Evolutionary conservation across 2,888 invertebrate genomes (phyloP), one percentile per base, ranked within the genome.

Genomic region (Teleiodes luculella): DNA sequence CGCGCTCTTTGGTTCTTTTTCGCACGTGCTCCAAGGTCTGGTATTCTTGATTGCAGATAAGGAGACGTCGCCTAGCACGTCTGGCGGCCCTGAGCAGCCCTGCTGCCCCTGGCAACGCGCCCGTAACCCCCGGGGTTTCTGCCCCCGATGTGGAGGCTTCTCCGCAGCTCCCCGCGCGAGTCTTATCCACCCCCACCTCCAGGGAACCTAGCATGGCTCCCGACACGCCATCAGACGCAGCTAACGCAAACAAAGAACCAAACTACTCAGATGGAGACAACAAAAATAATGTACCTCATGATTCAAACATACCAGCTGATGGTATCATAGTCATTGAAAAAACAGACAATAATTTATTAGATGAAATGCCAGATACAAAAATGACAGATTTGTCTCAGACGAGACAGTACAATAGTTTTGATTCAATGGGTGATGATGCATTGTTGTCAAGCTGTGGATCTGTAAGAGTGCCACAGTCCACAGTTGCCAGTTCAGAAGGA

Each of bases 1-100:
- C 67, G 74, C 72, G 73, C 41, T 50, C 64, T 68, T 74, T 69
- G 71, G 58, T 63, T 31, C 65, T 63, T 67, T 61, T 59, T 65
- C 57, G 67, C 82, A 84, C 76, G 80, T 82, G 82, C 70, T 72
- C 65, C 58, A 71, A 62, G 60, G 68, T 61, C 63, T 77, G 65
- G 63, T 70, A 65, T 65, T 52, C 50, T 76, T 69, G 60, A 63
- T 90, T 89, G 57, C 80, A 95, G 95, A 95, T 95, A 80, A 91
- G 95, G 66, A 91, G 93, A 78, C 91, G 95, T 69, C 92, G 95
- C 60, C 85, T 96, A 72, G 95, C 94, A 54, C 92, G 95, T 57
- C 86, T 95, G 61, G 93, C 92, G 48, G 93, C 92, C 47, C 80
- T 92, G 55, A 91, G 92, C 61, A 91, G 89, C 45, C 80, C 86